Conservation (phyloP, 2,888 invertebrate species). For the Scaptomyza caliginosa region DNA sequence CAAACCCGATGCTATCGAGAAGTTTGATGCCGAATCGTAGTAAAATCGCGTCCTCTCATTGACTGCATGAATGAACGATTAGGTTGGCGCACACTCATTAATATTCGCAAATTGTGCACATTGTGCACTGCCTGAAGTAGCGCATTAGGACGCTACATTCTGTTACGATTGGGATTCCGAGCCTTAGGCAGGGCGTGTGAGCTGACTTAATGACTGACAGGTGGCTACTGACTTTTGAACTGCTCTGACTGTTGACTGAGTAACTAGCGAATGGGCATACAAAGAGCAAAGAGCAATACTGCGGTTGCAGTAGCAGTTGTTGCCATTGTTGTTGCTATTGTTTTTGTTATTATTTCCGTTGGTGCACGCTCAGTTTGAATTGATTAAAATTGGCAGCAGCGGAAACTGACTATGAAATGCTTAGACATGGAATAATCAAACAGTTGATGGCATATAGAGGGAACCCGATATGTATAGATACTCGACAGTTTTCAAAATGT, state of each 20-base stretch:
- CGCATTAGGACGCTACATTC: neutral
- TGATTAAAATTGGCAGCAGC: conserved; percentile 69
- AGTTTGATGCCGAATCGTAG: neutral
- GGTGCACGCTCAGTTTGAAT: conserved; percentile 53
- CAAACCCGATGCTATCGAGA: neutral
- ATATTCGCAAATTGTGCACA: conserved; percentile 2
- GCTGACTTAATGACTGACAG: conserved; percentile 14
- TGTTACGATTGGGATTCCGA: neutral
- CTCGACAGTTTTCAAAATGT: conserved; percentile 13
- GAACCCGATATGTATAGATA: neutral
- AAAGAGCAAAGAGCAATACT: conserved; percentile 4
- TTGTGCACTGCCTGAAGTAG: neutral
- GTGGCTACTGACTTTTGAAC: neutral
- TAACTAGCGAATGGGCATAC: conserved; percentile 14
- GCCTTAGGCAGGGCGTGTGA: neutral
- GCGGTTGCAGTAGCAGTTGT: conserved; percentile 8
- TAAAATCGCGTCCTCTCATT: neutral
- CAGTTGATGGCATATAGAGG: conserved; percentile 15
- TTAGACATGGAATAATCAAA: conserved; percentile 40
- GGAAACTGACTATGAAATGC: conserved; percentile 35
- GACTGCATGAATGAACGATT: neutral
- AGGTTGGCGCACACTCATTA: neutral
- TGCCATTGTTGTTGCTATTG: neutral
- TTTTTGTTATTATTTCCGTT: conserved; percentile 9
- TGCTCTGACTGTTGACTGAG: neutral